Base-by-base conservation (phyloP, 2,797 vertebrate species). In the Vireo griseus region DNA sequence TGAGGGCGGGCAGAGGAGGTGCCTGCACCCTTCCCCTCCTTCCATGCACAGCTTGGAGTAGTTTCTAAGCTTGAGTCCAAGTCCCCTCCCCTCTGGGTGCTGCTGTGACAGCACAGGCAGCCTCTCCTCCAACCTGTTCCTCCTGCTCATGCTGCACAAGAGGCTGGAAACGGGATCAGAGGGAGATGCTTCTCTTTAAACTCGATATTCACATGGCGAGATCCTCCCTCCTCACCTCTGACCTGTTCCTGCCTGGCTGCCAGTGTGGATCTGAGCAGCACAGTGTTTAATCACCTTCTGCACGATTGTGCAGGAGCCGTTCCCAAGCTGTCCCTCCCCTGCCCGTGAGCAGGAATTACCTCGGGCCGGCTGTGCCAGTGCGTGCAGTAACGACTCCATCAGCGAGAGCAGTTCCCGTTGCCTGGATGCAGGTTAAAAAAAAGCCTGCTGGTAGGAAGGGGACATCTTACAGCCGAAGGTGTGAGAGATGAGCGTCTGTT, bases 341-440 rank as follows among this genome's bases (percentile, higher is more conserved):
- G 62, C 62, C 44, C 1, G 0, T 6, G 88, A 69, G 80, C 3
- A 35, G 88, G 88, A 86, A 45, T 92, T 45, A 42, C 42, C 86
- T 93, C 1, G 8, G 92, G 82, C 76, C 37, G 87, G 42, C 84
- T 10, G 3, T 39, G 51, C 73, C 12, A 0, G 18, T 19, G 66
- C 45, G 73, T 45, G 24, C 51, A 35, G 19, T 42, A 61, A 65
- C 72, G 58, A 54, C 82, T 89, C 72, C 58, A 50, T 69, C 85
- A 74, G 68, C 22, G 25, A 77, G 68, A 0, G 0, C 18, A 29
- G 55, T 19, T 88, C 66, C 72, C 0, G 77, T 93, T 95, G 95
- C 88, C 83, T 92, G 80, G 82, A 84, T 90, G 93, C 93, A 62
- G 75, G 73, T 69, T 15, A 37, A 75, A 82, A 85, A 80, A 84